Conservation (phyloP, 1,140 invertebrate genomes). For the Neodiprion lecontei region DNA sequence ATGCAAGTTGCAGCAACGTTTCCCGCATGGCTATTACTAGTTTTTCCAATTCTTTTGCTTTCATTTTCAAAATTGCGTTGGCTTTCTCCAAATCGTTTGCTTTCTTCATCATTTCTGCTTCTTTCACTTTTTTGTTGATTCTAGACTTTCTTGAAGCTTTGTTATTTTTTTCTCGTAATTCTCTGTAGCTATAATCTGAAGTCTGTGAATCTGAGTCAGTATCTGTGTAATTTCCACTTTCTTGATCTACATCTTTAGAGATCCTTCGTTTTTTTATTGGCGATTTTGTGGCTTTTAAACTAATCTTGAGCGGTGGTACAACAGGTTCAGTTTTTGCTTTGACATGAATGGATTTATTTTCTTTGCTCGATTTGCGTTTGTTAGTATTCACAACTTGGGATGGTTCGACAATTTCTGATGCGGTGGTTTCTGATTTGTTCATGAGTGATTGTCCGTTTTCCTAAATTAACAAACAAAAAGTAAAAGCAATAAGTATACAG, state of each 20-base stretch:
- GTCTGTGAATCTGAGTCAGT: slow-evolving; percentile 42
- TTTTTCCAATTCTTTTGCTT: slow-evolving; percentile 61
- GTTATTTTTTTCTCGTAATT: slow-evolving; percentile 77
- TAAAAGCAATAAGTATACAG: too few relatives aligned
- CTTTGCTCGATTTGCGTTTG: background rate
- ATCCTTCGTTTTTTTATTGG: background rate
- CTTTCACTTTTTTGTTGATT: slow-evolving; percentile 74
- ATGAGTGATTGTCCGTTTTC: background rate
- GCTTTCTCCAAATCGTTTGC: slow-evolving; percentile 53
- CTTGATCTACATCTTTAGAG: background rate
- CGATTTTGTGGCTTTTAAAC: background rate
- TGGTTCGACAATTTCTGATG: background rate
- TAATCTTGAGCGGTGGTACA: background rate
- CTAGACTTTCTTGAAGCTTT: slow-evolving; percentile 76
- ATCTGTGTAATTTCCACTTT: slow-evolving; percentile 23
- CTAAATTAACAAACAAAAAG: background rate
- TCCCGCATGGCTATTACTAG: slow-evolving; percentile 58
- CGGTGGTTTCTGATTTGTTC: background rate
- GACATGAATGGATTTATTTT: background rate
- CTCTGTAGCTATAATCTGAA: slow-evolving; percentile 63
- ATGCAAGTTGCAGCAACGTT: slow-evolving; percentile 54
- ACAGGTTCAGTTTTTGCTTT: background rate
- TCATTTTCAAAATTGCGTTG: slow-evolving; percentile 58
- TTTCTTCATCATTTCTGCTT: slow-evolving; percentile 56
- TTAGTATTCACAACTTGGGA: background rate